phyloP scores from a whole-genome alignment of 1,140 invertebrate genomes.

The Spodoptera frugiperda region DNA sequence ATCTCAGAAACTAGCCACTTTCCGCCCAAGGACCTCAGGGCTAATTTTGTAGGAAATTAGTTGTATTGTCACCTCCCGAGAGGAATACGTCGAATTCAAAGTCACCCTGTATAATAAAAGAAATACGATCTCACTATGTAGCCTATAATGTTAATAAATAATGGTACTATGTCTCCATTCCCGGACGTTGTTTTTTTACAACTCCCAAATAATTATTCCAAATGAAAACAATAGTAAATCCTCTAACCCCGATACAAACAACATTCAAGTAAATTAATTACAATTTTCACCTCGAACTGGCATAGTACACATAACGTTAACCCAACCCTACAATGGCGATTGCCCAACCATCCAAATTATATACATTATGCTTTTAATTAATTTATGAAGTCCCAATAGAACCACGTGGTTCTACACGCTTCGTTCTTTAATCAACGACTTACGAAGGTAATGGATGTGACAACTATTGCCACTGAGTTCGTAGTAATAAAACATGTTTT shows the following conservation, averaged over 20 bases:
- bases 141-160: too few relatives aligned
- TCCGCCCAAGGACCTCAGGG: too few relatives aligned
- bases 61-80: too few relatives aligned
- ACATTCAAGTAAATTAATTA: conserved; percentile 19
- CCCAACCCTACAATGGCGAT: conserved; percentile 29
- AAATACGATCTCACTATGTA: too few relatives aligned
- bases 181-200: background rate
- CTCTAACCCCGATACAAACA: conserved; percentile 17
- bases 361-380: conserved; percentile 39
- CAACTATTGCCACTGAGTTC: background rate
- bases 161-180: background rate
- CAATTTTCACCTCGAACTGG: conserved; percentile 28
- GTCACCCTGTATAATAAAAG: too few relatives aligned
- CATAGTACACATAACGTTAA: conserved; percentile 2
- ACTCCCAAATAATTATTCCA: background rate
- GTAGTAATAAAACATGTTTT: too few relatives aligned
- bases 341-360: conserved; percentile 27
- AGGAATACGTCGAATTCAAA: too few relatives aligned
- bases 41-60: too few relatives aligned
- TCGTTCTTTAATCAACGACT: background rate
- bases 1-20: too few relatives aligned
- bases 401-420: conserved; percentile 33
- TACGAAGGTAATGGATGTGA: background rate
- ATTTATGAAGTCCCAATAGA: conserved; percentile 38
- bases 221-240: conserved; percentile 17